A percentile compares a stretch with the other conserved stretches of the same genome.
phyloP scores from a whole-genome alignment of 2,888 invertebrate species.

The Drosophila niveifrons region DNA sequence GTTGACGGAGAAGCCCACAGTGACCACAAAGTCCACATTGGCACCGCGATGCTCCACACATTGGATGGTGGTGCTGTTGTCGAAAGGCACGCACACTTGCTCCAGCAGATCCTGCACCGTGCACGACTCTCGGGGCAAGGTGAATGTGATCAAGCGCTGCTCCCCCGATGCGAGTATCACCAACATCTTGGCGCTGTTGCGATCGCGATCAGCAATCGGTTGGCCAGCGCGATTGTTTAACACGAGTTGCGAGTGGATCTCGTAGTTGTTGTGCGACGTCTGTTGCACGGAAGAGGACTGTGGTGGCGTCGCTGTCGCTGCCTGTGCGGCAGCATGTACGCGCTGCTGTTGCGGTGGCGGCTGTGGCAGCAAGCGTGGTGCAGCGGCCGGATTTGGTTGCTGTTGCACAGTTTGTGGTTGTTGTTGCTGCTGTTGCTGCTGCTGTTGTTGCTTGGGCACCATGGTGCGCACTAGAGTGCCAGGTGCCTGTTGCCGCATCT shows the following conservation, averaged over 20 bases:
- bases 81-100: slow-evolving; percentile 90
- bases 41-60: slow-evolving; percentile 90
- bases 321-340: slow-evolving; percentile 24
- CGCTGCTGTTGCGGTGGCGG: slow-evolving; percentile 41
- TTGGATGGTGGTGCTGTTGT: slow-evolving; percentile 90
- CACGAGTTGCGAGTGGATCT: slow-evolving; percentile 86
- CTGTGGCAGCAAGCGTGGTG: slow-evolving; percentile 55
- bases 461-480: slow-evolving; percentile 64
- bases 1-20: slow-evolving; percentile 87
- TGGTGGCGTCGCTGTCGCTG: slow-evolving; percentile 69
- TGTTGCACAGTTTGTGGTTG: slow-evolving; percentile 17
- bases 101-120: slow-evolving; percentile 93
- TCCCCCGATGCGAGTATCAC: slow-evolving; percentile 92
- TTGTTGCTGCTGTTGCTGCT: slow-evolving; percentile 34
- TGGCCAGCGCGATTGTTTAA: slow-evolving; percentile 83
- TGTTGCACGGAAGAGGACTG: slow-evolving; percentile 83
- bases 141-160: slow-evolving; percentile 93
- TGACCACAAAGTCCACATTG: slow-evolving; percentile 92
- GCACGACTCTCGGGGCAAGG: slow-evolving; percentile 92
- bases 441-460: slow-evolving; percentile 52
- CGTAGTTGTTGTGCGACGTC: slow-evolving; percentile 84
- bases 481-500: slow-evolving; percentile 42
- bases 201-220: slow-evolving; percentile 82
- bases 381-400: slow-evolving; percentile 17
- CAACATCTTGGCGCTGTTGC: slow-evolving; percentile 91